Conservation (phyloP, 2,113 vertebrate species). For the Canis aureus region DNA sequence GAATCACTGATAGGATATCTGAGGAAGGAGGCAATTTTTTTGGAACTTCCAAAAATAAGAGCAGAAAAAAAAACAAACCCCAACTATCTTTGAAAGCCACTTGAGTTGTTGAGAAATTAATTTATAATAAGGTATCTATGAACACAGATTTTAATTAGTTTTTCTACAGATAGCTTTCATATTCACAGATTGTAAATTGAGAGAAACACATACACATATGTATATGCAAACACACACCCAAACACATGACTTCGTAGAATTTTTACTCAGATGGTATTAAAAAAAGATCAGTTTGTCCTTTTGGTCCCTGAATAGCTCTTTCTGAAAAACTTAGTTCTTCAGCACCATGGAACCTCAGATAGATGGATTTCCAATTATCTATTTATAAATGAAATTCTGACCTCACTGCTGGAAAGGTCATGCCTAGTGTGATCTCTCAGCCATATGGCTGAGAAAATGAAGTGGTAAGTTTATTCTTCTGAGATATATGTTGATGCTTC, state of each 20-base stretch:
- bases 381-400: constrained; percentile 80
- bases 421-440: constrained; percentile 65
- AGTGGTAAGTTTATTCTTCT: constrained; percentile 73
- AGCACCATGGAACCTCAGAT: constrained; percentile 57
- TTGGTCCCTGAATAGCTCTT: constrained; percentile 65
- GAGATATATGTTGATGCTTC: constrained; percentile 74
- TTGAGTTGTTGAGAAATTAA: background rate
- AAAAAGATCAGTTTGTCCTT: constrained; percentile 42
- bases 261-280: constrained; percentile 55
- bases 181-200: background rate
- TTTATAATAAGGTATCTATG: background rate
- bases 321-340: constrained; percentile 37
- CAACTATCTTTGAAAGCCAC: background rate
- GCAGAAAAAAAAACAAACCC: background rate
- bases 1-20: background rate
- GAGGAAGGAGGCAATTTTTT: background rate
- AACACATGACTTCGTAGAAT: background rate
- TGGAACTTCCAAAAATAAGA: background rate
- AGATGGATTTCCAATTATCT: constrained; percentile 79
- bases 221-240: background rate
- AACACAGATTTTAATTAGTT: background rate
- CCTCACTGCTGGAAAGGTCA: constrained; percentile 76
- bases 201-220: background rate
- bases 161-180: constrained; percentile 29
- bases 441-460: constrained; percentile 82